These are phyloP conservation scores for Autographa pulchrina DNA, from an alignment of 2,888 invertebrate genomes.

Conservation along the genomic window DNA sequence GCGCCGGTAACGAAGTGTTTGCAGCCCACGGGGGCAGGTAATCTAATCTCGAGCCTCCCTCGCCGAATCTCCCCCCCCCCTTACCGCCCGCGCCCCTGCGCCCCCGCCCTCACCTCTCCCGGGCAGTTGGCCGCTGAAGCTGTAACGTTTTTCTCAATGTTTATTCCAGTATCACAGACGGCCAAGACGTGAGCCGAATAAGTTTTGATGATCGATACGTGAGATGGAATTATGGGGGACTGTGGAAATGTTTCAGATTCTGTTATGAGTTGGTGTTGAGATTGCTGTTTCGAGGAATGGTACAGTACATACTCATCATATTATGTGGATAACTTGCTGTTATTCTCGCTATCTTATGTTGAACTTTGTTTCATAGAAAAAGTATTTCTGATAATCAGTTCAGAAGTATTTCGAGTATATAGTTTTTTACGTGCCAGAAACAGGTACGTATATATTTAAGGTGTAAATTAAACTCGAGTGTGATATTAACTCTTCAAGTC, in stretches of 20 bases:
- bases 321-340: not conserved
- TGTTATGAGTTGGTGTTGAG: slow-evolving; percentile 37
- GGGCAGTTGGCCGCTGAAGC: slow-evolving; percentile 54
- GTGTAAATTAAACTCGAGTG: too few species aligned
- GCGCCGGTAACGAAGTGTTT: slow-evolving; percentile 85
- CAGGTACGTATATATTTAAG: too few species aligned
- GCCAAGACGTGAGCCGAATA: slow-evolving; percentile 61
- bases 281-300: slow-evolving; percentile 26
- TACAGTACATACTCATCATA: slow-evolving; percentile 1
- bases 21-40: slow-evolving; percentile 85
- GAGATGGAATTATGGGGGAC: slow-evolving; percentile 49
- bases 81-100: slow-evolving; percentile 31
- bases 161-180: slow-evolving; percentile 84
- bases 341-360: too few species aligned
- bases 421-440: too few species aligned
- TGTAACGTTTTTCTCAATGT: slow-evolving; percentile 80
- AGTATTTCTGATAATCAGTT: not conserved
- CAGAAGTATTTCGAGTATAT: too few species aligned
- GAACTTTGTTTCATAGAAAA: too few species aligned
- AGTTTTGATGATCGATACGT: slow-evolving; percentile 52
- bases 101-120: slow-evolving; percentile 13
- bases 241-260: slow-evolving; percentile 46
- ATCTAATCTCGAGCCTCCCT: slow-evolving; percentile 76
- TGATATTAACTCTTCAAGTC: too few species aligned
- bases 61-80: slow-evolving; percentile 47